Base-by-base conservation (phyloP, 2,888 invertebrate genomes). In the Pristionchus fissidentatus region DNA sequence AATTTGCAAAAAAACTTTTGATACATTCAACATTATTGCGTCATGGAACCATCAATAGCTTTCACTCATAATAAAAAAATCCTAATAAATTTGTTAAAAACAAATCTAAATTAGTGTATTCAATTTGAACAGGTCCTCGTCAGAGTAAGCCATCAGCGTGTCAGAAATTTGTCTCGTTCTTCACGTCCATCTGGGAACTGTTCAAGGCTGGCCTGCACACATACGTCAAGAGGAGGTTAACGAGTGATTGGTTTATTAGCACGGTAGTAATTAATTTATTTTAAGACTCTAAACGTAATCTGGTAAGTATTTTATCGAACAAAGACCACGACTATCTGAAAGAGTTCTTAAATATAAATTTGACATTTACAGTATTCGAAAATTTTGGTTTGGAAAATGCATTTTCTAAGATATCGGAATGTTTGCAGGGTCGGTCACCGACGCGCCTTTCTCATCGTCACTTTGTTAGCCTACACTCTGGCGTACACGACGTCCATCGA, bases 361-460 rank as follows among this genome's bases (percentile, higher is more conserved):
- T n/a, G n/a, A n/a, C n/a, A n/a, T n/a, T n/a, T n/a, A n/a, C n/a
- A n/a, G n/a, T n/a, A n/a, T n/a, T n/a, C n/a, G n/a, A n/a, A n/a
- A n/a, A n/a, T n/a, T n/a, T n/a, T n/a, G n/a, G n/a, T n/a, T n/a
- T n/a, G n/a, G n/a, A n/a, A n/a, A n/a, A n/a, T 60, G 29, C n/a
- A 29, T 29, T 26, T 8, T 57, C 66, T 41, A 41, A 41, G 70
- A 41, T n/a, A 35, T 19, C 38, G n/a, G 15, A n/a, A 19, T 29
- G 13, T 19, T 4, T 80, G 41, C 41, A 80, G 89, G 15, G 86
- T 86, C 41, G 89, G 89, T 8, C 84, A 87, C 83, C 85, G 89
- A 13, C 84, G 89, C 7, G 85, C 86, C 8, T 89, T 89, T 52
- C 89, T 89, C 85, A 86, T 86, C 82, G 77, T 89, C 46, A 86